Base-by-base conservation (phyloP, 2,888 invertebrate species). In the Apantesis nais region DNA sequence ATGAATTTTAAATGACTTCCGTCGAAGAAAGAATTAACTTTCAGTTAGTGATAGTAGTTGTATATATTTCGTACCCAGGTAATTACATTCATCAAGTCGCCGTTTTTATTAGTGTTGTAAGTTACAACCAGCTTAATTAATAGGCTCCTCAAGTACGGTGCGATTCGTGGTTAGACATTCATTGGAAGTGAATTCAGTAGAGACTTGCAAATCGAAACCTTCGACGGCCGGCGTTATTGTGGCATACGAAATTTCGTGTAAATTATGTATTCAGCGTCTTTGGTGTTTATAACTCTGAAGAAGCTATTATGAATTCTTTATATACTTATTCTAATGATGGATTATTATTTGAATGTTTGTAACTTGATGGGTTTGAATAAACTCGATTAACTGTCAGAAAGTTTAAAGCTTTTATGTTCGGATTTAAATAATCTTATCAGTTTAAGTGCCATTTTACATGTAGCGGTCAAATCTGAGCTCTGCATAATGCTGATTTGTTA, bases 71-170 rank as follows among this genome's bases (percentile, higher is more conserved):
- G 25, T 14, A 58, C 5, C 7, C 58, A 58, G 58, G 58, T 29
- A 29, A 29, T 58, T 29, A 58, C 58, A 52, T n/a, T 52, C 52
- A 52, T 29, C 29, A 58, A 29, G 29, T 58, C 29, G 29, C 7
- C 29, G 14, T 58, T 58, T 29, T 55, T 58, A 58, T 58, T 29
- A 70, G 34, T 72, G 70, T 69, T 71, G 69, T 72, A 71, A 65
- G 70, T 73, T 71, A 72, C 73, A 66, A 75, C 34, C 71, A 77
- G 67, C 52, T 60, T 77, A 74, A 74, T 75, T 71, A 77, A 79
- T 73, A 74, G 62, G 55, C 65, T 69, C 64, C 58, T 58, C 55
- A 75, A 67, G 66, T 71, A 62, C 61, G 31, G 34, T 29, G 55
- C 68, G 66, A 62, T 70, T 60, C 62, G 62, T 52, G 62, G 66